phyloP scores from a whole-genome alignment of 2,888 invertebrate species.

The Leptinotarsa tumamoca region DNA sequence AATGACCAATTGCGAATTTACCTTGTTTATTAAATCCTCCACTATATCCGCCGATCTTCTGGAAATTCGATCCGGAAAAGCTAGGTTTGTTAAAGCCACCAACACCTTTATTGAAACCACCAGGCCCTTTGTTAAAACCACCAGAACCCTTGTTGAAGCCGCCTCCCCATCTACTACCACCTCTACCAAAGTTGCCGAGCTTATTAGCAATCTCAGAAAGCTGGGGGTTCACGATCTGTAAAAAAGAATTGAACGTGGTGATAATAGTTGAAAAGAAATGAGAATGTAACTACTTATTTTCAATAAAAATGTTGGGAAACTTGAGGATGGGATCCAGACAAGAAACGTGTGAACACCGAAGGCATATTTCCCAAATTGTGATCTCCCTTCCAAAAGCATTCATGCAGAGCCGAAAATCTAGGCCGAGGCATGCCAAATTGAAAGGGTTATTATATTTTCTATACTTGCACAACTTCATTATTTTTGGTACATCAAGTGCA shows the following conservation, averaged over 20 bases:
- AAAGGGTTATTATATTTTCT: constrained; percentile 66
- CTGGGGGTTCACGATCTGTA: constrained; percentile 85
- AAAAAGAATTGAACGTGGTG: constrained; percentile 37
- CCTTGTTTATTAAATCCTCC: too few species aligned
- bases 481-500: neutral
- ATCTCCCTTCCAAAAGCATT: constrained; percentile 82
- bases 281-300: constrained; percentile 1
- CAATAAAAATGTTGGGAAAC: constrained; percentile 57
- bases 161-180: constrained; percentile 68
- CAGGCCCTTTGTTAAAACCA: constrained; percentile 27
- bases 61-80: neutral
- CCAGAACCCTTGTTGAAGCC: constrained; percentile 26
- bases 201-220: constrained; percentile 82
- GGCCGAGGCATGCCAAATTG: constrained; percentile 83
- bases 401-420: constrained; percentile 73
- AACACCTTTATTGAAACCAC: constrained; percentile 29
- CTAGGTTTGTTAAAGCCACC: neutral
- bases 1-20: neutral
- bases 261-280: constrained; percentile 29
- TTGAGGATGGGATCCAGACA: constrained; percentile 84
- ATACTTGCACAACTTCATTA: too few species aligned
- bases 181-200: constrained; percentile 71
- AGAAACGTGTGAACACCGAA: constrained; percentile 80
- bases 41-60: too few species aligned
- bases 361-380: constrained; percentile 76